Evolutionary conservation across 2,888 invertebrate species (phyloP).

Genomic region (Aphrophora alni): DNA sequence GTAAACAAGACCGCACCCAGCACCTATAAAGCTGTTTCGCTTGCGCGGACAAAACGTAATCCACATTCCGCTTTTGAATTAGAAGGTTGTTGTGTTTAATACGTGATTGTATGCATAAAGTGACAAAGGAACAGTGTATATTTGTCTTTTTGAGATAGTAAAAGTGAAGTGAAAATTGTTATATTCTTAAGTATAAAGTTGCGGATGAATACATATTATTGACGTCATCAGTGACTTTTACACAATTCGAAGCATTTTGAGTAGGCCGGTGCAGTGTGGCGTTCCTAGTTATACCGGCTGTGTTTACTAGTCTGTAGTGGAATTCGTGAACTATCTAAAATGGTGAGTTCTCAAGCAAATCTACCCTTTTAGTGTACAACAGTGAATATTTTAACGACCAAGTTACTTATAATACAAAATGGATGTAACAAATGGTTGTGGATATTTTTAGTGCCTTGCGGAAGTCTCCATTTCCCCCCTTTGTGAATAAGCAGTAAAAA

Average conservation of each 20-base stretch:
- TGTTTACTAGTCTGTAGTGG: constrained; percentile 49
- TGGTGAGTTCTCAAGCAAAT: constrained; percentile 32
- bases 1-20: constrained; percentile 76
- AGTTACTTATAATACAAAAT: not conserved
- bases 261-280: constrained; percentile 49
- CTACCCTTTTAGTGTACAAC: not conserved
- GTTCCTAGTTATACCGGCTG: constrained; percentile 48
- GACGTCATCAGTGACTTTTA: constrained; percentile 49
- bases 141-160: constrained; percentile 10
- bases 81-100: constrained; percentile 33
- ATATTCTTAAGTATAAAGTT: not conserved
- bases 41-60: constrained; percentile 66
- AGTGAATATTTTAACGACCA: not conserved
- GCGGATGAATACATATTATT: constrained; percentile 49
- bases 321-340: constrained; percentile 30
- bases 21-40: constrained; percentile 69
- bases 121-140: constrained; percentile 20
- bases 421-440: not conserved
- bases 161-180: constrained; percentile 22
- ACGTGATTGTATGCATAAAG: constrained; percentile 23
- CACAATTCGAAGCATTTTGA: constrained; percentile 49
- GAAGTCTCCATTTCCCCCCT: not conserved
- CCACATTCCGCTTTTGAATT: constrained; percentile 51
- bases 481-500: not conserved
- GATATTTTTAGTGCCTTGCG: not conserved